Base-by-base conservation (phyloP, 2,797 vertebrate genomes). In the Squalus acanthias region DNA sequence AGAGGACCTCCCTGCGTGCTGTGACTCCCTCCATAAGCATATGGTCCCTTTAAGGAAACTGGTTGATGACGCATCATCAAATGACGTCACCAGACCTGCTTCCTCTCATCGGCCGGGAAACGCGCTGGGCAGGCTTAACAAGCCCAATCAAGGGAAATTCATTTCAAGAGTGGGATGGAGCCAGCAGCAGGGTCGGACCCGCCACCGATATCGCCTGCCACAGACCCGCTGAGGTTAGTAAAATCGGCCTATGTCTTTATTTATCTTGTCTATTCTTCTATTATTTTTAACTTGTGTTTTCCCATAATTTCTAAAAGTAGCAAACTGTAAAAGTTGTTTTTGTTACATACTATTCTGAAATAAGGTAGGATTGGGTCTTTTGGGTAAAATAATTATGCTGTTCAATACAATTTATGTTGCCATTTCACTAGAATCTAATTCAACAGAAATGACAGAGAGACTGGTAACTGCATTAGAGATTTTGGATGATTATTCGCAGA, bases 401-500 rank as follows among this genome's bases (percentile, higher is more conserved):
- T 63, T 91, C 88, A 91, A 91, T 33, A 22, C 29, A 91, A 57
- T 91, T 91, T 63, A 46, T 70, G 33, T 50, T 94, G 39, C 50
- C 17, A 46, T 70, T 94, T 70, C 65, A 94, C 33, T 50, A 8
- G 6, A 46, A 94, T 94, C 92, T 70, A 50, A 96, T 85, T 87
- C 10, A 95, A 46, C 29, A 96, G 96, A 95, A 92, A 97, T 97
- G 97, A 53, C 96, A 5, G 96, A 5, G 96, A 97, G 97, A 96
- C 63, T 97, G 65, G 50, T 97, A 85, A 72, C 53, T 57, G 96
- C 95, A 95, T 96, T 97, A 33, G 94, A 96, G 63, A 65, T 92
- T 1, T 29, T 97, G 96, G 96, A 97, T 8, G 87, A n/a, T 65
- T 96, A 96, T 96, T 97, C 96, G 22, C 76, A 91, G 72, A 96